Evolutionary conservation across 1,140 invertebrate species (phyloP).

Genomic region (Palaemon carinicauda): DNA sequence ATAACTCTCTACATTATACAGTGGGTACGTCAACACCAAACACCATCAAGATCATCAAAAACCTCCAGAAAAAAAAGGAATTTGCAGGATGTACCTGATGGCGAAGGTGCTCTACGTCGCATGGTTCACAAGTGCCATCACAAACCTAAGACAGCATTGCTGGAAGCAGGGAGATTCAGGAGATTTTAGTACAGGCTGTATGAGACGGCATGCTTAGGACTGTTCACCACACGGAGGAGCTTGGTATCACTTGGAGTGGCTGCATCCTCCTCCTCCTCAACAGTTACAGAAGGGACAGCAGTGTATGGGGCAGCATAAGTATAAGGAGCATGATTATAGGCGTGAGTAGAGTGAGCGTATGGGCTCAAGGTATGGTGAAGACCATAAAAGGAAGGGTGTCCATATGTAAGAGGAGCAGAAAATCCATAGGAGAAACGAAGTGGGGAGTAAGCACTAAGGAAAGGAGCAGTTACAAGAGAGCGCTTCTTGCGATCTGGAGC

Average conservation of each 20-base stretch:
- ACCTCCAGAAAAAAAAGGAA: no score
- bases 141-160: no score
- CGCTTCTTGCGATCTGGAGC: neutral
- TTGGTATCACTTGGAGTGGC: neutral
- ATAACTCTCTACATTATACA: no score
- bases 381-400: neutral
- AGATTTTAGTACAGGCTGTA: constrained; percentile 22
- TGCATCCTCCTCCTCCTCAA: neutral
- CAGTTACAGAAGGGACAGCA: neutral
- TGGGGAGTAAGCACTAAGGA: neutral
- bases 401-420: constrained; percentile 9
- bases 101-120: no score
- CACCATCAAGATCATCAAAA: no score
- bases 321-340: no score
- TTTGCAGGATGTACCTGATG: no score
- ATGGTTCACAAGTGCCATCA: no score
- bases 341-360: neutral
- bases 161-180: no score
- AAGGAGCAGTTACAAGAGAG: neutral
- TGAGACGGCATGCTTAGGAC: constrained; percentile 9
- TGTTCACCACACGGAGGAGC: constrained; percentile 17
- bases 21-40: no score
- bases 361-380: neutral
- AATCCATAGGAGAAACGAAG: constrained; percentile 21
- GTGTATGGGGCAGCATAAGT: neutral